Percentiles rank a stretch among this genome's conserved stretches.
phyloP scores from a whole-genome alignment of 2,888 invertebrate genomes.

The Anthrax anthrax region DNA sequence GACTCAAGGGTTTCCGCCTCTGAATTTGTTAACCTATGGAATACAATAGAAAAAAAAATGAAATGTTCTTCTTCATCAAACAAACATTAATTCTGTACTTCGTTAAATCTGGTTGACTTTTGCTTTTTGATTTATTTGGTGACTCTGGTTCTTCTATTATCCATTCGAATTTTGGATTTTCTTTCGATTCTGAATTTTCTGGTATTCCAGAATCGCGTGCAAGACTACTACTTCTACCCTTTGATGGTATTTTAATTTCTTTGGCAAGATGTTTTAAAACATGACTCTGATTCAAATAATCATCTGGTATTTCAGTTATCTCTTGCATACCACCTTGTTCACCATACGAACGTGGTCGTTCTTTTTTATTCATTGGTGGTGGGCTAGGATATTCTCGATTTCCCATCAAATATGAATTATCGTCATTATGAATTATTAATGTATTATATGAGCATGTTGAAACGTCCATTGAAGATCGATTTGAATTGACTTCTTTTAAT shows the following conservation, averaged over 20 bases:
- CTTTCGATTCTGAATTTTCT: slow-evolving; percentile 17
- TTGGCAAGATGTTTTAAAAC: slow-evolving; percentile 72
- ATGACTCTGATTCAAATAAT: slow-evolving; percentile 69
- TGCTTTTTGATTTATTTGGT: slow-evolving; percentile 14
- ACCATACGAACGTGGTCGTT: slow-evolving; percentile 15
- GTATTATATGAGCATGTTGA: slow-evolving; percentile 72
- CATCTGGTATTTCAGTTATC: slow-evolving; percentile 72
- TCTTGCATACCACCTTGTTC: slow-evolving; percentile 38
- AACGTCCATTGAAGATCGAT: slow-evolving; percentile 52
- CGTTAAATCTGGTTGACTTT: slow-evolving; percentile 17
- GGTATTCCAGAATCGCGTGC: slow-evolving; percentile 17
- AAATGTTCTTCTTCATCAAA: neutral
- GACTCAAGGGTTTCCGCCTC: slow-evolving; percentile 13
- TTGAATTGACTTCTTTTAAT: slow-evolving; percentile 42
- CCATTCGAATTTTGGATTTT: slow-evolving; percentile 12
- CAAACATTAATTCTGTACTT: slow-evolving; percentile 8
- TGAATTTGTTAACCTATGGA: slow-evolving; percentile 9
- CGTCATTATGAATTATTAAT: slow-evolving; percentile 63
- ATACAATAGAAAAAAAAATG: neutral
- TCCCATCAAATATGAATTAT: slow-evolving; percentile 12
- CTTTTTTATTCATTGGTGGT: slow-evolving; percentile 12
- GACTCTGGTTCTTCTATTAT: slow-evolving; percentile 11
- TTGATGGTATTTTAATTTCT: slow-evolving; percentile 40
- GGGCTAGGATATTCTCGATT: slow-evolving; percentile 13
- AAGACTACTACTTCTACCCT: slow-evolving; percentile 4